phyloP scores from a whole-genome alignment of 2,888 invertebrate species.

The Lacanobia oleracea region DNA sequence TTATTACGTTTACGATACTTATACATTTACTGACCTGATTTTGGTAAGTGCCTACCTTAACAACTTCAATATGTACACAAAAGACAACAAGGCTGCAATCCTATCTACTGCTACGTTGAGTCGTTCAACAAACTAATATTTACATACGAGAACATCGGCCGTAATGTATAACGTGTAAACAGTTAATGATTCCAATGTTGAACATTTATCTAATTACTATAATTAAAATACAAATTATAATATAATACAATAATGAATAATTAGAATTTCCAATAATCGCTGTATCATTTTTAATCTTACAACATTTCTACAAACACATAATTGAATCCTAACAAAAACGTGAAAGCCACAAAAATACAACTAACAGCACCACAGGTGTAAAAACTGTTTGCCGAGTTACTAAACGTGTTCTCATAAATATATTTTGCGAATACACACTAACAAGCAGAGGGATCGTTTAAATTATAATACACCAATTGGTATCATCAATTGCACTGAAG shows the following conservation, averaged over 20 bases:
- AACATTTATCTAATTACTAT: constrained; percentile 7
- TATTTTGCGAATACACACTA: constrained; percentile 28
- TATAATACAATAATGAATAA: constrained; percentile 34
- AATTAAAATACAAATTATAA: not conserved
- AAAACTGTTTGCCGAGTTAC: constrained; percentile 43
- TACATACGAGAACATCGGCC: constrained; percentile 30
- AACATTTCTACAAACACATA: constrained; percentile 47
- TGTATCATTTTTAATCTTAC: constrained; percentile 25
- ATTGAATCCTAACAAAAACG: constrained; percentile 24
- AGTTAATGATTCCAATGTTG: constrained; percentile 30
- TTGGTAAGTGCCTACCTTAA: constrained; percentile 73
- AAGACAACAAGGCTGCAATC: not conserved
- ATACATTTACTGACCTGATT: constrained; percentile 75
- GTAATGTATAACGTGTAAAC: constrained; percentile 16
- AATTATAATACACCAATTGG: constrained; percentile 32
- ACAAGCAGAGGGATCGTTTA: constrained; percentile 2
- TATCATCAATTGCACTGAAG: constrained; percentile 43
- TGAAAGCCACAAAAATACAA: constrained; percentile 53
- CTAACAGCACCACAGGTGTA: constrained; percentile 72
- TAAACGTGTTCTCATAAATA: constrained; percentile 30
- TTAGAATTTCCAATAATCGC: constrained; percentile 25
- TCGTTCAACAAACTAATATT: constrained; percentile 37
- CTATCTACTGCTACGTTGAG: not conserved
- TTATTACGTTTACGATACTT: constrained; percentile 54
- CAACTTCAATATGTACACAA: constrained; percentile 58